Evolutionary conservation across 2,113 vertebrate species (phyloP), one percentile per base, ranked within the genome.

Genomic region (Burhinus oedicnemus): DNA sequence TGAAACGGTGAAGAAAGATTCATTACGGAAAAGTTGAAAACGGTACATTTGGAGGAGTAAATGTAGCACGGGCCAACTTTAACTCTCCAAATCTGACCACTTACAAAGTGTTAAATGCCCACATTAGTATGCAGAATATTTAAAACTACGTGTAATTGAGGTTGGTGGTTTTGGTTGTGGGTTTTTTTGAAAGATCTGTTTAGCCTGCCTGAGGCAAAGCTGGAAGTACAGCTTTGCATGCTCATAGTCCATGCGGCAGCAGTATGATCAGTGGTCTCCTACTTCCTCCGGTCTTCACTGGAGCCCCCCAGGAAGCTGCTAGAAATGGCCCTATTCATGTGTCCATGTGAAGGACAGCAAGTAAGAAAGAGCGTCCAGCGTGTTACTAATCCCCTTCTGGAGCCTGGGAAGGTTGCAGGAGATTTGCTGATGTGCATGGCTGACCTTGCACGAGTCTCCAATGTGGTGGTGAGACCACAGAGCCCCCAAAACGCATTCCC

Each of bases 1-100:
- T 92, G 87, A 87, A 95, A 89, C 52, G 9, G 81, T 93, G 91
- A 93, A 66, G 64, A 68, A 87, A 75, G 65, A 45, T 87, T 87
- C 3, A 0, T 58, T 70, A 17, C 42, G 66, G 87, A 58, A 40
- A 80, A 68, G 44, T 6, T 55, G 66, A 51, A 86, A 84, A 20
- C 25, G 10, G 58, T 1, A 0, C 84, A 12, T 58, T 83, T 93
- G 51, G n/a, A 75, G 61, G n/a, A 62, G 15, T 42, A 40, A 66
- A 52, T 44, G 36, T 61, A 32, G 17, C 29, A 8, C 8, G 22
- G 69, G 47, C 72, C 52, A 68, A 34, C 38, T 82, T 76, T 40
- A 64, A 47, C n/a, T 85, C 30, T 78, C 20, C 5, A 38, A 34
- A 68, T 85, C 26, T 76, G 29, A 66, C 45, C 54, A 25, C 13